Evolutionary conservation across 2,888 invertebrate genomes (phyloP), one percentile per base, ranked within the genome.

Genomic region (Tiliacea citrago): DNA sequence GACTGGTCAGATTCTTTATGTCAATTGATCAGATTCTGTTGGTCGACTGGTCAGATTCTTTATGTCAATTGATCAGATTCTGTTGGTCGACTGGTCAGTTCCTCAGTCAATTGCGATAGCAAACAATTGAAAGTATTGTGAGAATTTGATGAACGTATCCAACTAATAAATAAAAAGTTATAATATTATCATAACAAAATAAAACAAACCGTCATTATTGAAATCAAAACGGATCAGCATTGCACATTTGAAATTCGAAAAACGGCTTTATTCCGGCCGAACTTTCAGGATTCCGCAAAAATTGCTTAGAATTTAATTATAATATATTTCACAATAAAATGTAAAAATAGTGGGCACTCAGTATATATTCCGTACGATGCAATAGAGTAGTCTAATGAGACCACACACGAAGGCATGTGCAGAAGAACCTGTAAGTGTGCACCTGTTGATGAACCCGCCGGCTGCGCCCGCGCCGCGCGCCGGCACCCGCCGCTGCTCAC

Each of bases 401-500:
- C 12, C 79, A 73, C 79, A 70, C 79, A 63, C 39, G 39, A 39
- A 35, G 18, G 47, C 57, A 62, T 71, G 67, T 68, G 81, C 80
- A 83, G 79, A 24, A 83, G 45, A 71, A 79, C 80, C 83, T 66
- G 81, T 71, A 61, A 62, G 68, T 55, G 61, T 55, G 61, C 63
- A 70, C 60, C 69, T 73, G 78, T 81, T 83, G 81, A 73, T 71
- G 83, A 83, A 81, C 67, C 55, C 29, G 29, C 51, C 13, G 62
- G 49, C 58, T n/a, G 79, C 73, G 68, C 69, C 58, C 16, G 68
- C 68, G 49, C 58, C 39, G n/a, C n/a, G n/a, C 29, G 53, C 60
- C 66, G 35, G 35, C 65, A 10, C 35, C 53, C 63, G 49, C 45
- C 35, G 24, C 42, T 51, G n/a, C 63, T 51, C 53, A 65, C 47